A percentile compares a stretch with the other conserved stretches of the same genome.
phyloP scores from a whole-genome alignment of 2,113 vertebrate genomes.

The Halcyon senegalensis region DNA sequence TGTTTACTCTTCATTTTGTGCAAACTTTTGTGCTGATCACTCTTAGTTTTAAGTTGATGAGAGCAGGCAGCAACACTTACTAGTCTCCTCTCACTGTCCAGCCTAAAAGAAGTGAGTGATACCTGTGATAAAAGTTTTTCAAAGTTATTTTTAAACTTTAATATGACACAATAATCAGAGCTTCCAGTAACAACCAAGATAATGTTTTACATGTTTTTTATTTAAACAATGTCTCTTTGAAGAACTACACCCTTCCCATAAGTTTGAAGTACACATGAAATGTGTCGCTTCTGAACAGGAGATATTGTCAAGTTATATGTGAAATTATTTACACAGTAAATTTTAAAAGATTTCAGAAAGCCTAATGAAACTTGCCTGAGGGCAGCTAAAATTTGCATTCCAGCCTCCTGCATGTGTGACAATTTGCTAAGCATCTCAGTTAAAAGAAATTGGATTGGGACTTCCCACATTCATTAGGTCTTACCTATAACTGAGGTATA shows the following conservation, averaged over 20 bases:
- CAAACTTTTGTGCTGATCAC: neutral
- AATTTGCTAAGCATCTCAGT: neutral
- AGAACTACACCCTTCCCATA: neutral
- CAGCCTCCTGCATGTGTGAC: neutral
- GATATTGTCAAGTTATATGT: neutral
- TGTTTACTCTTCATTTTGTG: neutral
- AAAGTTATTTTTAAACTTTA: neutral
- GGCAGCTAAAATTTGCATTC: slow-evolving; percentile 37
- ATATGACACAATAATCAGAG: neutral
- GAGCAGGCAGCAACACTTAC: neutral
- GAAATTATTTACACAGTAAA: slow-evolving; percentile 49
- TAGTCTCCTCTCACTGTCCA: neutral
- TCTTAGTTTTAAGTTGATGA: neutral
- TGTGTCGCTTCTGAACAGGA: neutral
- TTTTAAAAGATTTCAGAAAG: slow-evolving; percentile 33
- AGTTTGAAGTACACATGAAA: neutral
- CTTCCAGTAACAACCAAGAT: neutral
- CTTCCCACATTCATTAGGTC: neutral
- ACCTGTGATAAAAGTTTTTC: neutral
- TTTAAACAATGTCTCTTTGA: neutral
- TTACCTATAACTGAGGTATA: neutral
- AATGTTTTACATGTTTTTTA: neutral
- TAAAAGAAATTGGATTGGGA: neutral
- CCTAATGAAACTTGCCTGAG: slow-evolving; percentile 41
- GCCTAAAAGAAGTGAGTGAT: neutral